Percentiles rank a stretch among this genome's conserved stretches.
Conservation (phyloP, 2,888 invertebrate species). For the Drosophila neotestacea region DNA sequence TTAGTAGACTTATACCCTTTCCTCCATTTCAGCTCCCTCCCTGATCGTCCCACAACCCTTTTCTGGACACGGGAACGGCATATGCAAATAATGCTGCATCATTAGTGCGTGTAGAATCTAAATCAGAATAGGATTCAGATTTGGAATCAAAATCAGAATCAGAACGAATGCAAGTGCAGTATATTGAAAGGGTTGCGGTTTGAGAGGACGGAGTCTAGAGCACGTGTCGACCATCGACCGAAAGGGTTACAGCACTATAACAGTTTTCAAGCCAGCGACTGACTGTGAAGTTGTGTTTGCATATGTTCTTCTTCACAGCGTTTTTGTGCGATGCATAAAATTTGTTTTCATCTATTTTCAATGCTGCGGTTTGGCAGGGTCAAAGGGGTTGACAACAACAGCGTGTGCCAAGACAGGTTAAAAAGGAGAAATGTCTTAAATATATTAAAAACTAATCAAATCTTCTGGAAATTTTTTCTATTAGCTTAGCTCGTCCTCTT, state of each 20-base stretch:
- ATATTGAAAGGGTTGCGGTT: constrained; percentile 64
- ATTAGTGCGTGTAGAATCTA: constrained; percentile 64
- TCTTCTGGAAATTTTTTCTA: constrained; percentile 13
- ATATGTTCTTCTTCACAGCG: constrained; percentile 68
- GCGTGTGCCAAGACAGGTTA: constrained; percentile 16
- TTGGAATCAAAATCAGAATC: constrained; percentile 29
- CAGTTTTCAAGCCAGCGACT: constrained; percentile 38
- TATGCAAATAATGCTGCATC: constrained; percentile 80
- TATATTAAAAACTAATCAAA: background rate
- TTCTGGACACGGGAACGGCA: constrained; percentile 46
- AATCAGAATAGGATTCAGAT: constrained; percentile 11
- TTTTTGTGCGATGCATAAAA: constrained; percentile 40
- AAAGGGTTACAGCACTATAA: constrained; percentile 30
- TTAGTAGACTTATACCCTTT: constrained; percentile 50
- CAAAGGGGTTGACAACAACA: constrained; percentile 48
- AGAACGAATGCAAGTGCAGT: constrained; percentile 35
- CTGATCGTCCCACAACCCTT: constrained; percentile 45
- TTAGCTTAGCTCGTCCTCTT: constrained; percentile 30
- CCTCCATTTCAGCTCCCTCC: background rate
- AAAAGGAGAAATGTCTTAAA: background rate
- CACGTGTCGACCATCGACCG: constrained; percentile 64
- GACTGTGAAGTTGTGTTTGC: constrained; percentile 46
- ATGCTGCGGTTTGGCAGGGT: constrained; percentile 27
- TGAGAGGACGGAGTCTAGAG: constrained; percentile 27
- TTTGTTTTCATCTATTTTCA: constrained; percentile 49